Percentiles rank a stretch among this genome's conserved stretches.
Evolutionary conservation across 2,797 vertebrate species (phyloP).

Genomic region (Micropoecilia bifurca): DNA sequence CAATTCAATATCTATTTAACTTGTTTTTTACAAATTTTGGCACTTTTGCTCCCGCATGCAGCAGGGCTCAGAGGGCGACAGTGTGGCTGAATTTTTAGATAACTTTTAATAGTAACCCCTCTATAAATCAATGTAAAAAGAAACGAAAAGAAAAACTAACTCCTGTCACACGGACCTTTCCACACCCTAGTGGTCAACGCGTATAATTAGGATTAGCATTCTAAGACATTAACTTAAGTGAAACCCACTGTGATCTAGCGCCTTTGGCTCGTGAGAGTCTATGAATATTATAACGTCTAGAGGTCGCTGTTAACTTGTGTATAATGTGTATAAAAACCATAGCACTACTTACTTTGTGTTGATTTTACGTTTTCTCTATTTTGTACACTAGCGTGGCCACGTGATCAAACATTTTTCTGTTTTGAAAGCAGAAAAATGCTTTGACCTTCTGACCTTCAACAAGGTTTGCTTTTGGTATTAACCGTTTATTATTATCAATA

Average conservation of each 20-base stretch:
- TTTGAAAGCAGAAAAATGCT: constrained; percentile 32
- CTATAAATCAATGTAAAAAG: constrained; percentile 12
- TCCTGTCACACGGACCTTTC: constrained; percentile 52
- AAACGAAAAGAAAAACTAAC: constrained; percentile 26
- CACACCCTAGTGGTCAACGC: constrained; percentile 50
- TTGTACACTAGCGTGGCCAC: constrained; percentile 78
- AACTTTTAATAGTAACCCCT: constrained; percentile 50
- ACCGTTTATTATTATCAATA: constrained; percentile 6
- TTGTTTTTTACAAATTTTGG: neutral
- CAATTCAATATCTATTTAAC: neutral
- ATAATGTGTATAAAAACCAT: constrained; percentile 81
- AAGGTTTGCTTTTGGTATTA: constrained; percentile 61
- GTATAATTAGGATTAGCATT: constrained; percentile 68
- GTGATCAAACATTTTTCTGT: constrained; percentile 66
- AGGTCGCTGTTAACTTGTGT: constrained; percentile 78
- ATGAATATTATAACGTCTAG: constrained; percentile 69
- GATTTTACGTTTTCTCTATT: constrained; percentile 67
- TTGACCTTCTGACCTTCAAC: constrained; percentile 34
- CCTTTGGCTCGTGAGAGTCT: constrained; percentile 68
- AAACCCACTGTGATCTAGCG: constrained; percentile 77
- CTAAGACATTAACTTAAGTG: constrained; percentile 68
- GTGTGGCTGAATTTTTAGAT: constrained; percentile 29
- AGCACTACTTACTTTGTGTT: constrained; percentile 74
- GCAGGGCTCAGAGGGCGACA: constrained; percentile 21
- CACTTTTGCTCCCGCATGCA: constrained; percentile 4